Conservation (phyloP, 2,113 vertebrate species). For the Istiophorus platypterus region DNA sequence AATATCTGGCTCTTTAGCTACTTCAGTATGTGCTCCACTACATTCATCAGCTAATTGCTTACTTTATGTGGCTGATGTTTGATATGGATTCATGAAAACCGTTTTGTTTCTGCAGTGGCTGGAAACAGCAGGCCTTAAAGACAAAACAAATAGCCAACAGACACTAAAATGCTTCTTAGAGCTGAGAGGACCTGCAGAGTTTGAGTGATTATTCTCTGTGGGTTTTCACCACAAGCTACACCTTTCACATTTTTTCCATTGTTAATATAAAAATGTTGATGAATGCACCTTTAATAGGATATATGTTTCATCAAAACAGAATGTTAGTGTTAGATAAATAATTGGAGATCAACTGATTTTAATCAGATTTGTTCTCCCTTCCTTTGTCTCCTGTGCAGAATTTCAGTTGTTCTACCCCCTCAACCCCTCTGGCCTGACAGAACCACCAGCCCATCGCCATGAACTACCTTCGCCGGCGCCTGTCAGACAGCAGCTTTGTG, state of each 20-base stretch:
- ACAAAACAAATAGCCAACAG: too few species aligned
- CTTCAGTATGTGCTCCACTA: too few species aligned
- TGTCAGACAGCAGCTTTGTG: constrained; percentile 98
- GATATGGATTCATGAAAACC: too few species aligned
- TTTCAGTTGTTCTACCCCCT: constrained; percentile 30
- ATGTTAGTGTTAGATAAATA: neutral
- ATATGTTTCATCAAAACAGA: neutral
- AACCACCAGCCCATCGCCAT: constrained; percentile 81
- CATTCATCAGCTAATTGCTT: too few species aligned
- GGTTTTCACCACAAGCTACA: neutral
- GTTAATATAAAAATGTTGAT: neutral
- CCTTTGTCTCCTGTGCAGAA: constrained; percentile 26
- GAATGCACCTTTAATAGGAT: neutral
- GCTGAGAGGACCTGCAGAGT: too few species aligned
- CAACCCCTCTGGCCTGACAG: constrained; percentile 62
- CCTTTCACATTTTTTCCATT: neutral
- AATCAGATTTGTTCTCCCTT: neutral
- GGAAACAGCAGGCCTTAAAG: neutral
- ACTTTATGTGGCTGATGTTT: too few species aligned
- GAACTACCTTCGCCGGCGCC: constrained; percentile 96
- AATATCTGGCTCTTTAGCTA: too few species aligned
- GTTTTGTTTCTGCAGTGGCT: neutral
- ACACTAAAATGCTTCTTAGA: too few species aligned
- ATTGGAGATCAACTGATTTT: neutral
- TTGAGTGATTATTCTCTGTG: neutral